Evolutionary conservation across 92 coral and sea anemone species (phyloP).

Genomic region (Pocillopora meandrina): DNA sequence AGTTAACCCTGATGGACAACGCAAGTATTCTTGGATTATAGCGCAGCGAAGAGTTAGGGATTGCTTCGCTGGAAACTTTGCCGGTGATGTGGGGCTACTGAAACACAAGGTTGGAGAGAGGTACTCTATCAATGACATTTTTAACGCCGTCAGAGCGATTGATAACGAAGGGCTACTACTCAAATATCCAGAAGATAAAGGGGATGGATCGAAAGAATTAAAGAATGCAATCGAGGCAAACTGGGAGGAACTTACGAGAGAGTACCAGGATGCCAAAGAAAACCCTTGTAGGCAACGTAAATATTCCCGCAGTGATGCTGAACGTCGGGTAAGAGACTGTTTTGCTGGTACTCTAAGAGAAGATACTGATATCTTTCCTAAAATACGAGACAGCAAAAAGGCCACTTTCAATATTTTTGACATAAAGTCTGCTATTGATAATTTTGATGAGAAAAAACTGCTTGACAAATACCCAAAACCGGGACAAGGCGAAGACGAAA

Average conservation of each 20-base stretch:
- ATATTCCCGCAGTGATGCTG: background rate
- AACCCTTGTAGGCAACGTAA: background rate
- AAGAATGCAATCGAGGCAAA: background rate
- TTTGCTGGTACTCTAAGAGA: background rate
- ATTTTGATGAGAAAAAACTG: background rate
- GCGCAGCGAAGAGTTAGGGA: constrained; percentile 21
- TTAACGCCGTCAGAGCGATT: background rate
- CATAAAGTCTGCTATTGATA: background rate
- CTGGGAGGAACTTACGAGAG: background rate
- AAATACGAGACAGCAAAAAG: background rate
- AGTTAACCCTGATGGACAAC: background rate
- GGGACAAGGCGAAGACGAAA: background rate
- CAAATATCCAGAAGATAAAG: background rate
- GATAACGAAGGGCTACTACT: background rate
- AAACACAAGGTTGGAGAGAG: background rate
- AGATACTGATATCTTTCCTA: background rate
- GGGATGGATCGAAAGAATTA: background rate
- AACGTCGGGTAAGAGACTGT: background rate
- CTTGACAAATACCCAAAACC: background rate
- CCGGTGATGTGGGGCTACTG: background rate
- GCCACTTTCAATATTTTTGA: background rate
- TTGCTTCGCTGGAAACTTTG: constrained; percentile 20
- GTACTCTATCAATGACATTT: background rate
- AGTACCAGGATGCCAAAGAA: background rate
- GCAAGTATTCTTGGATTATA: background rate